Percentiles rank a stretch among this genome's conserved stretches.
Conservation (phyloP, 2,797 vertebrate species). For the Acomys russatus region DNA sequence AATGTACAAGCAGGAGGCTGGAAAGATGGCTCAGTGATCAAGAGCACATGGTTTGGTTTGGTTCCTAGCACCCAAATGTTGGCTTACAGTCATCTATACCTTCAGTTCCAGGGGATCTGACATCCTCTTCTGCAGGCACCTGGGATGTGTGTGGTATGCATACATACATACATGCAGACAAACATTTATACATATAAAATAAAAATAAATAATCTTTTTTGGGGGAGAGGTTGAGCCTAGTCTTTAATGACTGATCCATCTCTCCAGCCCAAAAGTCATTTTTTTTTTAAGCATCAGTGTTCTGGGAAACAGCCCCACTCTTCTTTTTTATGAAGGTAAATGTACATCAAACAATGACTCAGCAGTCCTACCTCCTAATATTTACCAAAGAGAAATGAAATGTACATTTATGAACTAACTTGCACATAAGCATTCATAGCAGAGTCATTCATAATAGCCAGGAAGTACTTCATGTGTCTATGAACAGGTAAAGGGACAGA, state of each 20-base stretch:
- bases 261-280: not conserved
- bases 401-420: not conserved
- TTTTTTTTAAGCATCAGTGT: not conserved
- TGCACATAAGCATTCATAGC: not conserved
- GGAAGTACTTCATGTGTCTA: not conserved
- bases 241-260: not conserved
- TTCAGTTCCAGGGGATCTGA: not conserved
- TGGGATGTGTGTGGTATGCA: not conserved
- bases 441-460: not conserved
- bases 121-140: not conserved
- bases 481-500: not conserved
- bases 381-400: conserved; percentile 15
- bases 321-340: not conserved
- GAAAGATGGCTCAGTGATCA: not conserved
- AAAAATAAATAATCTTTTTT: too few species aligned
- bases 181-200: too few species aligned
- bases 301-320: not conserved
- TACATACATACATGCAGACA: not conserved
- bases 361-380: not conserved
- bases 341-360: not conserved
- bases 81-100: not conserved
- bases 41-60: not conserved
- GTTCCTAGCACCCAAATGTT: not conserved
- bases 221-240: not conserved
- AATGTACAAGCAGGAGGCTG: not conserved